Conservation (phyloP, 2,888 invertebrate species). For the Apodemia hepburni region DNA sequence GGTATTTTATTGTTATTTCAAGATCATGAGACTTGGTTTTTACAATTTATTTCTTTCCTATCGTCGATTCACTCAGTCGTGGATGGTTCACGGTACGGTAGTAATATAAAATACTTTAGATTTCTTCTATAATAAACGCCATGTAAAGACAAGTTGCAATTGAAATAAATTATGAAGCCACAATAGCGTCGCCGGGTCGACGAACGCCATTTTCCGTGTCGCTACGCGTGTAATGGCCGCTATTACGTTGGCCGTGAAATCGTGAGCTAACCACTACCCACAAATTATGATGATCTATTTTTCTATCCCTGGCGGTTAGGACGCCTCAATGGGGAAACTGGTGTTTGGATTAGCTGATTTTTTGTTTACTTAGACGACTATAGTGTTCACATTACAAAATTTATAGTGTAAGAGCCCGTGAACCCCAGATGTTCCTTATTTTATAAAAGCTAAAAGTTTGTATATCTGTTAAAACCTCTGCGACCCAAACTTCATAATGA, state of each 20-base stretch:
- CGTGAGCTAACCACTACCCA: slow-evolving; percentile 61
- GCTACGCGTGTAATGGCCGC: slow-evolving; percentile 56
- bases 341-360: too few species aligned
- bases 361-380: too few species aligned
- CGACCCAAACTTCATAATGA: too few species aligned
- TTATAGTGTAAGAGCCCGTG: too few species aligned
- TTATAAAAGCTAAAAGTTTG: too few species aligned
- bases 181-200: slow-evolving; percentile 45
- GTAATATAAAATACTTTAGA: neutral
- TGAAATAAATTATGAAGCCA: slow-evolving; percentile 22
- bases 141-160: slow-evolving; percentile 14
- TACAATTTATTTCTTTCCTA: too few species aligned
- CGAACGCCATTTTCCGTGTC: slow-evolving; percentile 60
- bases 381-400: too few species aligned
- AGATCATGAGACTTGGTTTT: too few species aligned
- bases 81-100: neutral
- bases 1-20: too few species aligned
- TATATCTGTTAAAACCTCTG: too few species aligned
- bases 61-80: too few species aligned
- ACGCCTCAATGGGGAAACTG: slow-evolving; percentile 31
- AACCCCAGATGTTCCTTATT: too few species aligned
- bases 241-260: slow-evolving; percentile 65
- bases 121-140: slow-evolving; percentile 4
- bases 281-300: slow-evolving; percentile 57
- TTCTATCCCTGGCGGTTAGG: slow-evolving; percentile 43